Conservation (phyloP, 2,113 vertebrate genomes). For the Ctenomys sociabilis region DNA sequence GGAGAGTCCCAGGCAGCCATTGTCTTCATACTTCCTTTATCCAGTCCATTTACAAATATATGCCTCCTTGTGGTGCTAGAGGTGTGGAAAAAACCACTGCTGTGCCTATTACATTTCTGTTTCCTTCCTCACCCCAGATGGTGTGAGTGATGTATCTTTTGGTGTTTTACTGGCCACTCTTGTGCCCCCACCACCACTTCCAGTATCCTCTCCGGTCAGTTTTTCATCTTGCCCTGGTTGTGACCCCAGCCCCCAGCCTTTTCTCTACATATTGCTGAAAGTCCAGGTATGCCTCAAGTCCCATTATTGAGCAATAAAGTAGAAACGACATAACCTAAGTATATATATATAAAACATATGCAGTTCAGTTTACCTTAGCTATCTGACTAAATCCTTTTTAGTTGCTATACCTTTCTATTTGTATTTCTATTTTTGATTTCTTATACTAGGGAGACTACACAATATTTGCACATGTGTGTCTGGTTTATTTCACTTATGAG, state of each 20-base stretch:
- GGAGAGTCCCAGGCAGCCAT: constrained; percentile 43
- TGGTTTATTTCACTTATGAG: too few species aligned
- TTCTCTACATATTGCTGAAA: constrained; percentile 82
- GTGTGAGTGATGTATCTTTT: constrained; percentile 27
- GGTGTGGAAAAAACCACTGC: constrained; percentile 60
- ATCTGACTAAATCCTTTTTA: background rate
- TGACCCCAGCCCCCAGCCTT: constrained; percentile 77
- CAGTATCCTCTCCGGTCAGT: constrained; percentile 26
- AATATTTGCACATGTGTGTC: too few species aligned
- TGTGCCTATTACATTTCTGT: background rate
- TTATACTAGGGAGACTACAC: too few species aligned
- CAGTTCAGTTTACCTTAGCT: too few species aligned
- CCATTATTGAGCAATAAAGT: constrained; percentile 87
- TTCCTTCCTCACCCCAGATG: constrained; percentile 22
- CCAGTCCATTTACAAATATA: constrained; percentile 21
- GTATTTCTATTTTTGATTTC: too few species aligned
- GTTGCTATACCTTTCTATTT: too few species aligned
- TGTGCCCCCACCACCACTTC: background rate
- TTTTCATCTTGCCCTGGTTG: constrained; percentile 23
- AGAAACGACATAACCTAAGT: constrained; percentile 77
- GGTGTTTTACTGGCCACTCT: constrained; percentile 38
- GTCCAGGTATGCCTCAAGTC: constrained; percentile 82
- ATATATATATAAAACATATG: too few species aligned
- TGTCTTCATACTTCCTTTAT: background rate
- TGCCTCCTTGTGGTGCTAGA: constrained; percentile 66